A percentile compares a stretch with the other conserved stretches of the same genome.
Evolutionary conservation across 2,888 invertebrate species (phyloP).

Genomic region (Poecilus cupreus): DNA sequence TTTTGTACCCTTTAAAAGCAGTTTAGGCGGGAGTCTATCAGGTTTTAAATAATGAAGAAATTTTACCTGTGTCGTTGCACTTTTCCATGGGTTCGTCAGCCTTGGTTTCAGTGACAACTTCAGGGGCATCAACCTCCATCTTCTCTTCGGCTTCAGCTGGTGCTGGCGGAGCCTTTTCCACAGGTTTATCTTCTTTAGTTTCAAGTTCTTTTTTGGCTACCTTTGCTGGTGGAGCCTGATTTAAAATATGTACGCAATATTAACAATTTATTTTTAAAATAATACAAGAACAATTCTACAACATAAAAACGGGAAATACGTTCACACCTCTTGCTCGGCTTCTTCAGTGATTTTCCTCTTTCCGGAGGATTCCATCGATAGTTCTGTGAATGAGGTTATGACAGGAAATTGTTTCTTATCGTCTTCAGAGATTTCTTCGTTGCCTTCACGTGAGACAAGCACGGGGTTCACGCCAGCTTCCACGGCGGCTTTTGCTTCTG

Average conservation of each 20-base stretch:
- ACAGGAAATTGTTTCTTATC: slow-evolving; percentile 76
- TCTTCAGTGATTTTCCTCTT: slow-evolving; percentile 69
- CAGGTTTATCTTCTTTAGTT: slow-evolving; percentile 62
- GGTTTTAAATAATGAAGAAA: too few species aligned
- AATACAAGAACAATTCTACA: slow-evolving; percentile 39
- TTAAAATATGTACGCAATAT: slow-evolving; percentile 52
- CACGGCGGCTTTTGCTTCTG: slow-evolving; percentile 90
- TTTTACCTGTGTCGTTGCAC: slow-evolving; percentile 60
- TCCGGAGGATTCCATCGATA: slow-evolving; percentile 68
- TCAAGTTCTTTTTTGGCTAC: slow-evolving; percentile 73
- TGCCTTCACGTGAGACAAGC: slow-evolving; percentile 87
- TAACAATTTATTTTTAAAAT: slow-evolving; percentile 50
- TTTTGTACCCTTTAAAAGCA: too few species aligned
- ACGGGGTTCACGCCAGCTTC: slow-evolving; percentile 82
- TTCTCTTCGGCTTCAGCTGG: slow-evolving; percentile 59
- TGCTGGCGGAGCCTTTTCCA: slow-evolving; percentile 57
- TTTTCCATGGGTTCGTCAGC: slow-evolving; percentile 60
- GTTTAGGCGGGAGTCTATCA: too few species aligned
- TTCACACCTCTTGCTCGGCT: slow-evolving; percentile 68
- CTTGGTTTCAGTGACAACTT: slow-evolving; percentile 59
- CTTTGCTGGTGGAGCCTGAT: slow-evolving; percentile 74
- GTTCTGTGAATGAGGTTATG: slow-evolving; percentile 79
- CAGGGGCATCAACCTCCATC: slow-evolving; percentile 62
- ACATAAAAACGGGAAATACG: slow-evolving; percentile 49
- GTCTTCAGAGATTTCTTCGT: slow-evolving; percentile 80